Percentiles rank a stretch among this genome's conserved stretches.
These are phyloP conservation scores for Meriones unguiculatus DNA, from an alignment of 2,113 vertebrate species.

Conservation along the genomic window DNA sequence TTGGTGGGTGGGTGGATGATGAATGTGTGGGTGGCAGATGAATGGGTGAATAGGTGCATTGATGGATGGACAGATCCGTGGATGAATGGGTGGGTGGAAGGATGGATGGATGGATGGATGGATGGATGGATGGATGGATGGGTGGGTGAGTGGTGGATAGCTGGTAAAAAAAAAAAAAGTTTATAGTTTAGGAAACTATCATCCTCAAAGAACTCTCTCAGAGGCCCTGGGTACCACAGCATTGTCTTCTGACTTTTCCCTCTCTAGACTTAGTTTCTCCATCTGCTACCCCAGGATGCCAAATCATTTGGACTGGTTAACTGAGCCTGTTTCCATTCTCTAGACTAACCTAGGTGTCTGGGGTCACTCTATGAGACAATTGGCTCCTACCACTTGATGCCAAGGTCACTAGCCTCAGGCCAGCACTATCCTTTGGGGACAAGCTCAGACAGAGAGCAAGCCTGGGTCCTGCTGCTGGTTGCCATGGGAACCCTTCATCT, in stretches of 20 bases:
- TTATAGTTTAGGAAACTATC: background rate
- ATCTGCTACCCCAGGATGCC: rapidly evolving
- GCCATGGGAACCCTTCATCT: background rate
- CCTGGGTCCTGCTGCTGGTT: background rate
- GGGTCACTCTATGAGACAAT: background rate
- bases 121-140: no score
- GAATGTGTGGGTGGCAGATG: no score
- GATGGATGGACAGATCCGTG: no score
- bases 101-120: background rate
- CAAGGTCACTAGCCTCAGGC: background rate
- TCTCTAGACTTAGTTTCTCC: background rate
- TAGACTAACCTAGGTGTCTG: background rate
- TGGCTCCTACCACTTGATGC: background rate
- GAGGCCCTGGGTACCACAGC: no score
- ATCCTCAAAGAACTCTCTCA: background rate
- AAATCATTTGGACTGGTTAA: rapidly evolving
- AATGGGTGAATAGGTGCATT: background rate
- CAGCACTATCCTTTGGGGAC: background rate
- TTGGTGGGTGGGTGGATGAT: rapidly evolving
- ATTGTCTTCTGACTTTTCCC: background rate
- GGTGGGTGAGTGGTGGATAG: background rate
- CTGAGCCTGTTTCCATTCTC: background rate
- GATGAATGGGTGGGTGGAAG: rapidly evolving
- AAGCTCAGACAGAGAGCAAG: background rate
- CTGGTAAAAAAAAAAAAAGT: background rate